Evolutionary conservation across 2,888 invertebrate genomes (phyloP).

Genomic region (Noctua janthina): DNA sequence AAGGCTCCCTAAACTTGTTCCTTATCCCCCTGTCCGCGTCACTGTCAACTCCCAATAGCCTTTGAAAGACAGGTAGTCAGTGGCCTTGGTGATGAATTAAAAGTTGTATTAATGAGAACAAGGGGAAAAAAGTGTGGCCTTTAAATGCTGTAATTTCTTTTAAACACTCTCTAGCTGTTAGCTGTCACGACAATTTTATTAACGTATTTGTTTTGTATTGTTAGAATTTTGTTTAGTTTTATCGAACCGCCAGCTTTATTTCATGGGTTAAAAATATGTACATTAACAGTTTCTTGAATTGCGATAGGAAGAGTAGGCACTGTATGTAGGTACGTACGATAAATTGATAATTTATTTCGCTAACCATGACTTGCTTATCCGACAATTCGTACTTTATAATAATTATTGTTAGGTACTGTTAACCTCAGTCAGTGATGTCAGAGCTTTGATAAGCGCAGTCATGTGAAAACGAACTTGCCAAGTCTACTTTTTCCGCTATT

Average conservation of each 20-base stretch:
- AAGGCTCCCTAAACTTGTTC: constrained; percentile 11
- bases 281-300: constrained; percentile 51
- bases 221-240: constrained; percentile 24
- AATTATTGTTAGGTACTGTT: constrained; percentile 59
- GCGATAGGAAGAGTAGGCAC: constrained; percentile 28
- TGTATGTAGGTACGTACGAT: constrained; percentile 33
- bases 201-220: constrained; percentile 4
- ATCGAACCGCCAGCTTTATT: constrained; percentile 45
- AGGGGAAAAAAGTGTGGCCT: constrained; percentile 5
- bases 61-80: constrained; percentile 2
- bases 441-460: constrained; percentile 67
- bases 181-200: background rate
- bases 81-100: constrained; percentile 10
- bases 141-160: constrained; percentile 4
- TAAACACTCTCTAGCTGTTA: constrained; percentile 4
- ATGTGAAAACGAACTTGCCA: constrained; percentile 64
- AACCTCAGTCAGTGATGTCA: constrained; percentile 67
- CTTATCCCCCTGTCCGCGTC: background rate
- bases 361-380: constrained; percentile 61
- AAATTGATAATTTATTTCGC: constrained; percentile 51
- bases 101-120: constrained; percentile 12
- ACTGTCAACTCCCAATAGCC: background rate
- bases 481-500: constrained; percentile 46
- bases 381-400: constrained; percentile 58
- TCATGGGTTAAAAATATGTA: constrained; percentile 22